Base-by-base conservation (phyloP, 2,888 invertebrate species). In the Autographa pulchrina region DNA sequence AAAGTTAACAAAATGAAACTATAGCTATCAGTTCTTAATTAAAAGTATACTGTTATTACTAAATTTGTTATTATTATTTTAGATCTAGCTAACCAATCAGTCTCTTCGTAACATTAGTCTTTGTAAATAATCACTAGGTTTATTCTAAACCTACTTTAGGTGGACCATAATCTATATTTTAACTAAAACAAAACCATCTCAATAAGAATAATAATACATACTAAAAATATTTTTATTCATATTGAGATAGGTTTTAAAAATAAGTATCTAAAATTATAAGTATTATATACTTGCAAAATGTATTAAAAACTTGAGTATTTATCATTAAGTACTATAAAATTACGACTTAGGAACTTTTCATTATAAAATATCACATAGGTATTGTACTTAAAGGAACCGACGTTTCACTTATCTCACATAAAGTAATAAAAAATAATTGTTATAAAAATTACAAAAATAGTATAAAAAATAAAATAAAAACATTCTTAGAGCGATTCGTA, bases 401-500 rank as follows among this genome's bases (percentile, higher is more conserved):
- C 59, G 59, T 59, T 59, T 59, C 59, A 59, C 59, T 59, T 59
- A 59, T 35, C 59, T 59, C 59, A 59, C 59, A 59, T 59, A 59
- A 59, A 59, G 59, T 59, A 59, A 59, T 59, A 59, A 59, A 59
- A 59, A 59, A 59, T 59, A 59, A 59, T 59, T 59, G 59, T 59
- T 59, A 59, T 41, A 62, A 68, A 62, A 62, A 58, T 58, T 48
- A 63, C 43, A 59, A 59, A 59, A 61, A 61, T 61, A 61, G 38
- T 25, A 62, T 25, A 62, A 63, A 62, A 63, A 68, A 59, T 59
- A 59, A 38, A 59, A 68, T 59, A 63, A 2, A 58, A 68, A 63
- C 62, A 68, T 58, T 63, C 41, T 62, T 65, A 65, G 52, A 60
- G 64, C 18, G 38, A 69, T 64, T 69, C 18, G 38, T 69, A 69